Percentiles rank a stretch among this genome's conserved stretches.
These are phyloP conservation scores for Mallotus villosus DNA, from an alignment of 2,797 vertebrate species.

Conservation along the genomic window DNA sequence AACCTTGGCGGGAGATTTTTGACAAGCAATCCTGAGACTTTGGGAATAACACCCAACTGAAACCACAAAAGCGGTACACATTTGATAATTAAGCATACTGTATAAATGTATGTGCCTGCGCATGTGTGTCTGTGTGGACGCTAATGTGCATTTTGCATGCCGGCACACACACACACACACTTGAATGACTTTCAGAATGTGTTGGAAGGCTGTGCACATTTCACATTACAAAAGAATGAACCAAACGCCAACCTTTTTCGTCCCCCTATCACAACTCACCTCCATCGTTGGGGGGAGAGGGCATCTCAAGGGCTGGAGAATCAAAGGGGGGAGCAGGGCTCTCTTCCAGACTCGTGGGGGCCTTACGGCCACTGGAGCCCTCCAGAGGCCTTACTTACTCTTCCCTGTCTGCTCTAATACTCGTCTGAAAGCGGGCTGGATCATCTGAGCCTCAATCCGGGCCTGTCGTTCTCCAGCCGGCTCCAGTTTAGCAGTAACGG, in stretches of 20 bases:
- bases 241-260: too few relatives aligned
- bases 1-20: background rate
- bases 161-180: background rate
- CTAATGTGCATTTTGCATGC: too few relatives aligned
- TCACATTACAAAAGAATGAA: too few relatives aligned
- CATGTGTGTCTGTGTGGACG: background rate
- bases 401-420: conserved; percentile 53
- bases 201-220: too few relatives aligned
- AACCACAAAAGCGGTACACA: background rate
- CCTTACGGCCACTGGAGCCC: conserved; percentile 4
- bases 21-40: background rate
- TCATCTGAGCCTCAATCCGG: conserved; percentile 67
- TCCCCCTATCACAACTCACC: conserved; percentile 76
- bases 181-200: too few relatives aligned
- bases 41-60: background rate
- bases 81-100: conserved; percentile 6
- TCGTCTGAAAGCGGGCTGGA: conserved; percentile 55
- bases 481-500: conserved; percentile 37
- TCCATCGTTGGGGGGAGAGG: conserved; percentile 91
- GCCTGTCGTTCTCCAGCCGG: conserved; percentile 41
- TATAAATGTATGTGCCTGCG: background rate
- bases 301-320: conserved; percentile 81
- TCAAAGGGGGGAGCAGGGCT: conserved; percentile 60
- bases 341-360: conserved; percentile 64
- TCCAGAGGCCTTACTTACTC: conserved; percentile 29